Evolutionary conservation across 2,888 invertebrate species (phyloP).

Genomic region (Cheilosia impressa): DNA sequence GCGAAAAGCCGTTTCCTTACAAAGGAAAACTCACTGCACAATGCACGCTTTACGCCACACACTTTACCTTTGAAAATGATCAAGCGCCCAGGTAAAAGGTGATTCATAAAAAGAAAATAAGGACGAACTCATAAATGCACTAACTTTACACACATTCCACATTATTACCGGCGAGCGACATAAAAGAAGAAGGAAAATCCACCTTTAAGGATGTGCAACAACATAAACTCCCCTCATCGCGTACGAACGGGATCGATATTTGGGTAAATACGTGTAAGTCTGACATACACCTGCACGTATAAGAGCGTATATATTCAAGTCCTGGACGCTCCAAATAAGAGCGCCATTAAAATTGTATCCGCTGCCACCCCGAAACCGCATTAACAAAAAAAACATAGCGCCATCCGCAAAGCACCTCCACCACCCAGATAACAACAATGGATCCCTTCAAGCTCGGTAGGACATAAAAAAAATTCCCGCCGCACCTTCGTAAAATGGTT

Average conservation of each 20-base stretch:
- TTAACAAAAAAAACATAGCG: constrained; percentile 14
- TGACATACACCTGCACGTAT: constrained; percentile 32
- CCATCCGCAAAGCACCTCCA: constrained; percentile 10
- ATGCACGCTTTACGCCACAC: background rate
- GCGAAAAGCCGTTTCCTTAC: constrained; percentile 57
- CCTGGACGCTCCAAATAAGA: constrained; percentile 60
- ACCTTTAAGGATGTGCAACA: constrained; percentile 43
- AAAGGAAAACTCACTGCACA: constrained; percentile 23
- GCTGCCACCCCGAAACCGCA: constrained; percentile 52
- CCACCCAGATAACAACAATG: constrained; percentile 35
- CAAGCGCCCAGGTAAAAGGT: constrained; percentile 19
- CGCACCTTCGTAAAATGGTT: constrained; percentile 71
- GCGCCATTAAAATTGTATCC: constrained; percentile 66
- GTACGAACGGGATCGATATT: constrained; percentile 44
- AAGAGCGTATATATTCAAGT: constrained; percentile 13
- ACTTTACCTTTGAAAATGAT: constrained; percentile 1
- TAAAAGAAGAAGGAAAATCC: constrained; percentile 4
- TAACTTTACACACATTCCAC: constrained; percentile 25
- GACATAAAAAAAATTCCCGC: constrained; percentile 66
- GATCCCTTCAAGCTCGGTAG: constrained; percentile 43
- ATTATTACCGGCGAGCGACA: constrained; percentile 29
- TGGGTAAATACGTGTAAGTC: constrained; percentile 31
- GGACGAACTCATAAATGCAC: constrained; percentile 26
- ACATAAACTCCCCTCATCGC: constrained; percentile 9
- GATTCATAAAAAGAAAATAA: constrained; percentile 22